These are phyloP conservation scores for Rhinoraja longicauda DNA, from an alignment of 2,797 vertebrate species.

Conservation along the genomic window DNA sequence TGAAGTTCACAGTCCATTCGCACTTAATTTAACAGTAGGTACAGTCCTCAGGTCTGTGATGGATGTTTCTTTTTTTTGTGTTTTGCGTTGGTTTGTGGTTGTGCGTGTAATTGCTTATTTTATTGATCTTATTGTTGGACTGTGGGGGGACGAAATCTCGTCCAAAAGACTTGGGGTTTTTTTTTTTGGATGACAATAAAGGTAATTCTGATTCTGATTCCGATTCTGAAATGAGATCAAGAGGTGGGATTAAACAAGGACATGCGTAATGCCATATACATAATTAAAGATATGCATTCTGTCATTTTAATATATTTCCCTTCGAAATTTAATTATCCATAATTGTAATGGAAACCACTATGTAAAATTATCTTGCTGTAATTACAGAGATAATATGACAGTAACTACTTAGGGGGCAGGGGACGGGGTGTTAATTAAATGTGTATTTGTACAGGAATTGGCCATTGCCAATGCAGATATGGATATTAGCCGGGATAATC, in stretches of 20 bases:
- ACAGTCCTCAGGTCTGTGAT: neutral
- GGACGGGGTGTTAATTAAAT: neutral
- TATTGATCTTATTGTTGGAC: too few species aligned
- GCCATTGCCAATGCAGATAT: neutral
- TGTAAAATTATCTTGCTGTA: neutral
- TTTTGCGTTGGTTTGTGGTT: too few species aligned
- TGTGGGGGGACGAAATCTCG: too few species aligned
- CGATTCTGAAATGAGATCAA: neutral
- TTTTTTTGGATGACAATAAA: too few species aligned
- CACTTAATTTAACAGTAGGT: neutral
- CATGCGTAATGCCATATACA: neutral
- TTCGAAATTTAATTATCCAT: neutral
- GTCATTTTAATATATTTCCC: neutral
- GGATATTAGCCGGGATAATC: neutral
- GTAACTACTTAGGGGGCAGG: neutral
- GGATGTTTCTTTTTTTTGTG: too few species aligned
- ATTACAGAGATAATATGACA: neutral
- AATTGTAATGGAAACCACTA: neutral
- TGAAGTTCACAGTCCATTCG: too few species aligned
- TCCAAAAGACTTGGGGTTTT: too few species aligned
- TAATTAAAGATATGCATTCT: neutral
- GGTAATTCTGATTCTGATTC: too few species aligned
- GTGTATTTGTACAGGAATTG: neutral
- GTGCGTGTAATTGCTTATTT: too few species aligned
- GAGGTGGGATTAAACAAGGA: neutral